phyloP scores from a whole-genome alignment of 2,797 vertebrate genomes.

The Galagoides demidoff region DNA sequence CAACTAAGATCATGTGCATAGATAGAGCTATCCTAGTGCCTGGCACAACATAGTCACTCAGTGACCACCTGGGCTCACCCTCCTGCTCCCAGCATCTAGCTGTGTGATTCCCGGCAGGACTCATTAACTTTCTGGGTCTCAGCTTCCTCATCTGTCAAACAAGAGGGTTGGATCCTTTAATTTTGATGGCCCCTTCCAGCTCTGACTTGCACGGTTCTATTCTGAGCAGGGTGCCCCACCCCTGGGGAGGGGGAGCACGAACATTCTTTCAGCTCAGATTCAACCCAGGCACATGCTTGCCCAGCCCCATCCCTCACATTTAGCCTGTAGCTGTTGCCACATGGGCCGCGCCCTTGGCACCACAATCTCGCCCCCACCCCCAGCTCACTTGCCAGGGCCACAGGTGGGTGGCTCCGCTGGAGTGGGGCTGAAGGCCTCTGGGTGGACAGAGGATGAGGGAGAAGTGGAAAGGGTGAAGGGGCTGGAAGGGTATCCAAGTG shows the following conservation, averaged over 20 bases:
- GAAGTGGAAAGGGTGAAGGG: not conserved
- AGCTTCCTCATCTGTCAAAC: slow-evolving; percentile 56
- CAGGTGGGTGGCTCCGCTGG: slow-evolving; percentile 53
- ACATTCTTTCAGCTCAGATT: slow-evolving; percentile 74
- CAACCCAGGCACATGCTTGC: slow-evolving; percentile 73
- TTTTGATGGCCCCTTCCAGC: slow-evolving; percentile 72
- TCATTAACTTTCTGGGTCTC: not conserved
- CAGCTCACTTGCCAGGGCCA: slow-evolving; percentile 40
- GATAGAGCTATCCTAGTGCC: not conserved
- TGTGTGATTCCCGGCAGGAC: not conserved
- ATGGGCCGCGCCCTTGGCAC: slow-evolving; percentile 66
- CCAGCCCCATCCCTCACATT: slow-evolving; percentile 68
- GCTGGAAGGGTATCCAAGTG: not conserved
- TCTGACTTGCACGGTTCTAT: slow-evolving; percentile 78
- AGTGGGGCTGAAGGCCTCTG: not conserved
- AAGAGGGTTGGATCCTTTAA: slow-evolving; percentile 29
- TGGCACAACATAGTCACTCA: not conserved
- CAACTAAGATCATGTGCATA: not conserved
- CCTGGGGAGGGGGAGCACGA: slow-evolving; percentile 56
- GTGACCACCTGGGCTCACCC: not conserved
- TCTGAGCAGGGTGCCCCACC: slow-evolving; percentile 76
- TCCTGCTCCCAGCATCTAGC: not conserved
- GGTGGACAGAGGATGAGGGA: not conserved
- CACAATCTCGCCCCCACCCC: not conserved
- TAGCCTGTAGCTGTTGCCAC: slow-evolving; percentile 69